phyloP scores from a whole-genome alignment of 2,113 vertebrate genomes.

The Balaenoptera acutorostrata region DNA sequence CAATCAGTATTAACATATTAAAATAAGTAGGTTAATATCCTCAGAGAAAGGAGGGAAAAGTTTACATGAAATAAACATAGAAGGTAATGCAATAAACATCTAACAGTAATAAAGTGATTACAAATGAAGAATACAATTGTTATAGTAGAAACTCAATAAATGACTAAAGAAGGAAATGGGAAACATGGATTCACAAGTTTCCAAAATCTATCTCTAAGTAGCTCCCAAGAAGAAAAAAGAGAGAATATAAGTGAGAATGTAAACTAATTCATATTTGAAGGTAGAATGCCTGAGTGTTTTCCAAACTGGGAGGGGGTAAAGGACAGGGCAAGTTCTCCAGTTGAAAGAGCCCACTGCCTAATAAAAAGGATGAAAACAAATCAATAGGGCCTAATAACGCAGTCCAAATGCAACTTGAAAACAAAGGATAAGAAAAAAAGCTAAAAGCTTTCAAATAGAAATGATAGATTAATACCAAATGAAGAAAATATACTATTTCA shows the following conservation, averaged over 20 bases:
- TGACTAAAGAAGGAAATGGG: neutral
- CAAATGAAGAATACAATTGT: neutral
- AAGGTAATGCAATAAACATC: neutral
- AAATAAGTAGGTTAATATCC: neutral
- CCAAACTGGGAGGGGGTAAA: neutral
- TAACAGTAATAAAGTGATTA: neutral
- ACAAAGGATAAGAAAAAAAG: neutral
- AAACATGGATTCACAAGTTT: neutral
- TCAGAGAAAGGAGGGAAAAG: neutral
- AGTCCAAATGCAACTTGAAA: neutral
- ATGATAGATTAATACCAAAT: neutral
- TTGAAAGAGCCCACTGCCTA: neutral
- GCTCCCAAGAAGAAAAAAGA: neutral
- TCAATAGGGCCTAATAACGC: neutral
- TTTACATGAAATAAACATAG: neutral
- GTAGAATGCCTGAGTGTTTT: neutral
- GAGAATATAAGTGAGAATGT: neutral
- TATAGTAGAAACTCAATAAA: neutral
- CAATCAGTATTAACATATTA: neutral
- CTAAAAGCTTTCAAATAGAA: neutral
- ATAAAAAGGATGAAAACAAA: neutral
- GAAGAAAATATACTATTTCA: neutral
- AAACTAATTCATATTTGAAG: neutral
- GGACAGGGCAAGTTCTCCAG: neutral
- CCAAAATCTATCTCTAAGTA: neutral